Evolutionary conservation across 2,888 invertebrate species (phyloP).

Genomic region (Physocephala rufipes): DNA sequence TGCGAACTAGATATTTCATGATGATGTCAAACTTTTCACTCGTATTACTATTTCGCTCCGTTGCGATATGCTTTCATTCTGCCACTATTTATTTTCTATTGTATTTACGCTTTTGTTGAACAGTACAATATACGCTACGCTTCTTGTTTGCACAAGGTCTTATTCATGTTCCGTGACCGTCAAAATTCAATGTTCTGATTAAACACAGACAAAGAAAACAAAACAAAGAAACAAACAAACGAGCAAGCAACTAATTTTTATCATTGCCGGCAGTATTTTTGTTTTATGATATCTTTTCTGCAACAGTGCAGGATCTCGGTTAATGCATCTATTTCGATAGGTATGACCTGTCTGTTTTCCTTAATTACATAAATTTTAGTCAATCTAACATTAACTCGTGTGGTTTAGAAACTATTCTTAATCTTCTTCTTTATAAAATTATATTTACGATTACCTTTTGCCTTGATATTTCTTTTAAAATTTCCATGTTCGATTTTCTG

Average conservation of each 20-base stretch:
- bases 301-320: constrained; percentile 63
- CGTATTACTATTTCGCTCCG: too few relatives aligned
- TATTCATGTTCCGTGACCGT: constrained; percentile 6
- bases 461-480: constrained; percentile 36
- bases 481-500: constrained; percentile 29
- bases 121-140: too few relatives aligned
- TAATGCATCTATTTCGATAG: constrained; percentile 51
- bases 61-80: too few relatives aligned
- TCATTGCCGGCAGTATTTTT: constrained; percentile 41
- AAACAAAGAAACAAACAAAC: constrained; percentile 16
- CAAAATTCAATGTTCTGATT: constrained; percentile 35
- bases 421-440: neutral
- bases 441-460: neutral
- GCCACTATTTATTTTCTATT: too few relatives aligned
- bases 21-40: too few relatives aligned
- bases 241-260: constrained; percentile 38
- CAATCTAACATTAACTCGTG: constrained; percentile 4
- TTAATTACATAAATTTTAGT: constrained; percentile 34
- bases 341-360: constrained; percentile 40
- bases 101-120: too few relatives aligned
- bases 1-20: too few relatives aligned
- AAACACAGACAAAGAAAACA: too few relatives aligned
- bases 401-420: constrained; percentile 4
- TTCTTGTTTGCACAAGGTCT: too few relatives aligned
- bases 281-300: constrained; percentile 44